These are phyloP conservation scores for Microctenopoma lineatum DNA, from an alignment of 2,797 vertebrate genomes.

Conservation along the genomic window DNA sequence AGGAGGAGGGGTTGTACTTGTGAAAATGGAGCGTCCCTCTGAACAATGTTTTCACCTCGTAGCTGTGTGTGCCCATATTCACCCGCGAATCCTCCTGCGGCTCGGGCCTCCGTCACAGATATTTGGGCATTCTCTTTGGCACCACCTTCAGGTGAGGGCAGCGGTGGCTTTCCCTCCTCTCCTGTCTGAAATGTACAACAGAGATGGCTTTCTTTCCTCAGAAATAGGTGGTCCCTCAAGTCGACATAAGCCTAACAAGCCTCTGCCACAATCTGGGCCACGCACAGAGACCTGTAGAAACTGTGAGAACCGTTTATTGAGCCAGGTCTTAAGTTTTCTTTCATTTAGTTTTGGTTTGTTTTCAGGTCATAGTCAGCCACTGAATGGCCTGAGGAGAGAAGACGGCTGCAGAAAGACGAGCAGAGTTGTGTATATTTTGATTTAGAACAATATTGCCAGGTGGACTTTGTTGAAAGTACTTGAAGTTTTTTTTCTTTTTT, in stretches of 20 bases:
- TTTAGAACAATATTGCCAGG: constrained; percentile 90
- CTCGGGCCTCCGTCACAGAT: constrained; percentile 24
- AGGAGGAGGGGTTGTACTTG: neutral
- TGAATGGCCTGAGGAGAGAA: constrained; percentile 57
- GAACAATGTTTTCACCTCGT: constrained; percentile 38
- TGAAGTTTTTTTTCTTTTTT: constrained; percentile 93
- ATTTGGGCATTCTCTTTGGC: constrained; percentile 56
- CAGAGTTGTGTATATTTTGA: constrained; percentile 66
- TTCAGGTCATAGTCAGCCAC: constrained; percentile 72
- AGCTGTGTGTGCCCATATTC: constrained; percentile 48
- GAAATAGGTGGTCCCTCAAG: constrained; percentile 32
- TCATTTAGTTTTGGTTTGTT: constrained; percentile 28
- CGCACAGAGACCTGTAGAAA: constrained; percentile 88
- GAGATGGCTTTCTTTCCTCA: constrained; percentile 3
- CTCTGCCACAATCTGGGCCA: constrained; percentile 71
- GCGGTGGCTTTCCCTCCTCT: constrained; percentile 27
- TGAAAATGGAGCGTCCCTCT: constrained; percentile 23
- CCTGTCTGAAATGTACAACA: constrained; percentile 15
- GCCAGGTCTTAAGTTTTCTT: constrained; percentile 81
- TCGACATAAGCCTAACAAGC: constrained; percentile 56
- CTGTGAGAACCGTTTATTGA: constrained; percentile 88
- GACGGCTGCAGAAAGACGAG: constrained; percentile 54
- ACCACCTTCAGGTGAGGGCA: constrained; percentile 19
- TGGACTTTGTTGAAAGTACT: constrained; percentile 96
- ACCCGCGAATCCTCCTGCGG: constrained; percentile 30